Conservation (phyloP, 2,797 vertebrate species). For the Periophthalmus magnuspinnatus region DNA sequence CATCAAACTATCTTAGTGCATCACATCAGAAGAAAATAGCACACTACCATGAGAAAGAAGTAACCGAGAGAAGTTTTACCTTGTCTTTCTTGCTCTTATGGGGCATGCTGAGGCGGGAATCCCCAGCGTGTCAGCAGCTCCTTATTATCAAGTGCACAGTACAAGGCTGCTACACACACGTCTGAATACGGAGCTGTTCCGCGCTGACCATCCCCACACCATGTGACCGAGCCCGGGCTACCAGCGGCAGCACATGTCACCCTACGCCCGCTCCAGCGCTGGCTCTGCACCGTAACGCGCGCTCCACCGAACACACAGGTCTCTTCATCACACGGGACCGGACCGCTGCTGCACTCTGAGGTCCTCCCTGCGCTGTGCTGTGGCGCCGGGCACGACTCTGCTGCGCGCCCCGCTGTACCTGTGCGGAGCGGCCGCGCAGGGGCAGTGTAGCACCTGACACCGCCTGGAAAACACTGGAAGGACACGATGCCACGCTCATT, state of each 20-base stretch:
- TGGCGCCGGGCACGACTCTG: conserved; percentile 2
- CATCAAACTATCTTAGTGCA: background rate
- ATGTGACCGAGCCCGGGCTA: conserved; percentile 48
- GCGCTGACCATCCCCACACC: conserved; percentile 41
- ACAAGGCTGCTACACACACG: conserved; percentile 24
- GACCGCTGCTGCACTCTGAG: conserved; percentile 36
- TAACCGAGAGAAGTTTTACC: conserved; percentile 46
- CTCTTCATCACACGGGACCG: conserved; percentile 6
- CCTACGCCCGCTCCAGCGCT: conserved; percentile 10
- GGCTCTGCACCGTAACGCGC: conserved; percentile 4
- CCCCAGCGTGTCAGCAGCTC: conserved; percentile 48
- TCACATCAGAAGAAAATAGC: background rate
- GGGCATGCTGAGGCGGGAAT: conserved; percentile 64
- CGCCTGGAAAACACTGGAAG: background rate
- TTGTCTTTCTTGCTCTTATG: conserved; percentile 76
- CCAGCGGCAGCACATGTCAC: conserved; percentile 21
- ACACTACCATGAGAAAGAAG: background rate
- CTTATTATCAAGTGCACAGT: conserved; percentile 22
- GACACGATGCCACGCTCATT: background rate
- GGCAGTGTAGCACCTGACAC: conserved; percentile 28
- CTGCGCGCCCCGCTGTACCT: conserved; percentile 22
- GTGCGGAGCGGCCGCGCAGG: background rate
- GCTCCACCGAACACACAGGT: background rate
- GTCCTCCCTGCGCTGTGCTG: conserved; percentile 8
- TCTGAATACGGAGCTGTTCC: conserved; percentile 32